Evolutionary conservation across 92 coral and sea anemone species (phyloP), one percentile per base, ranked within the genome.

Genomic region (Bergia puertoricense): DNA sequence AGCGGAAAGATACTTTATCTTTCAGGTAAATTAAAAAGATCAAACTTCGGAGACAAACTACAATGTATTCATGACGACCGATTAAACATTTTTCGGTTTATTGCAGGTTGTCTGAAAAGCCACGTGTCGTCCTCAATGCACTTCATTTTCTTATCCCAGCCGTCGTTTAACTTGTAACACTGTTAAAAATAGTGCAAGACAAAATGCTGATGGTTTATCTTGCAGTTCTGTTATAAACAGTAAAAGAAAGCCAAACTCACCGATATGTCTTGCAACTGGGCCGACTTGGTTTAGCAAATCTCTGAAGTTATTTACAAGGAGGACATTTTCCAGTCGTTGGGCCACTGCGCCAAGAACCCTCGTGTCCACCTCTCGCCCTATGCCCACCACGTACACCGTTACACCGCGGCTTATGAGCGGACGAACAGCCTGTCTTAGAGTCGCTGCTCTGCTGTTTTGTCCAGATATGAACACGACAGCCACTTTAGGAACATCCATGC

Each of bases 331-430:
- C 42, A 96, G 93, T 9, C 88, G 92, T 59, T 90, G 89, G 2
- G 91, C 96, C 66, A 96, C 85, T 65, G 89, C 89, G 22, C 75
- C 76, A 22, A 97, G 89, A 65, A 91, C 96, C 71, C 80, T 91
- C 10, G 85, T 68, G 90, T 95, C 91, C 8, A 94, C 91, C 72
- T 75, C 90, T 36, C 82, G 78, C 18, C 99, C 99, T 65, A 97
- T 92, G 62, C 90, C 97, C 56, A 95, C 92, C 0, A 93, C 98
- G 71, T 90, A 90, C 20, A 92, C 93, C 20, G 93, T 90, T 15
- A 94, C 93, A 42, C 98, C 99, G 40, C 90, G 96, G 56, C 94
- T 91, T 73, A 88, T 89, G 42, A 97, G 83, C 13, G 93, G 94
- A 65, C 77, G 89, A 40, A 89, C 93, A 41, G 98, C 97, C 46